Conservation (phyloP, 2,888 invertebrate species). For the Linnaemya vulpina region DNA sequence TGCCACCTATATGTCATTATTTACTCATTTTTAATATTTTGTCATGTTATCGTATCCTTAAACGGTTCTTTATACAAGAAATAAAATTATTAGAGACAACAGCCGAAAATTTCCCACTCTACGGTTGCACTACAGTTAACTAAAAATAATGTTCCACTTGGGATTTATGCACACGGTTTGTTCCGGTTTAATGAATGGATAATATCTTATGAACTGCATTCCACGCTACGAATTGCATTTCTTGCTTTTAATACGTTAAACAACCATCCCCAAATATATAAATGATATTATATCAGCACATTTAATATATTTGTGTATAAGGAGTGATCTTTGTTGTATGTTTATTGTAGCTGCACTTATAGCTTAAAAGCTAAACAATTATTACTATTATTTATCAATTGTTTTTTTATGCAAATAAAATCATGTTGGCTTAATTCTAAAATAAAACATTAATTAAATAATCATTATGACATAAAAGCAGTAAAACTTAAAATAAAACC, state of each 20-base stretch:
- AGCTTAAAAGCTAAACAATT: constrained; percentile 66
- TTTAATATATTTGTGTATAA: constrained; percentile 14
- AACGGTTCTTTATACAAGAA: background rate
- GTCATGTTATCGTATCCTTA: background rate
- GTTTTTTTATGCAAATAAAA: constrained; percentile 51
- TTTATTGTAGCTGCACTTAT: constrained; percentile 73
- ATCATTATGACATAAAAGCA: background rate
- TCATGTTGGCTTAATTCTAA: constrained; percentile 15
- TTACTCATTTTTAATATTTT: background rate
- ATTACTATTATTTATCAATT: constrained; percentile 22
- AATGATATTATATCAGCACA: no score
- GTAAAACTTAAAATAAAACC: constrained; percentile 32
- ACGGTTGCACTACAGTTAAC: background rate
- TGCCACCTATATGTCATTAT: background rate
- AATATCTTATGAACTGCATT: no score
- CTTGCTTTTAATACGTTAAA: no score
- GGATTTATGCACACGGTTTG: no score
- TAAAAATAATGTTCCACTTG: no score
- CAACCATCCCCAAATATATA: no score
- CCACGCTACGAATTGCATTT: no score
- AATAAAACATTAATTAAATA: constrained; percentile 12
- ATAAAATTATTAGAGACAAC: background rate
- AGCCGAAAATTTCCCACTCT: background rate
- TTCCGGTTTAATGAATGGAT: no score
- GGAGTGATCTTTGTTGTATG: constrained; percentile 48